These are phyloP conservation scores for Heliopora coerulea DNA, from an alignment of 92 coral and sea anemone genomes.

Conservation along the genomic window DNA sequence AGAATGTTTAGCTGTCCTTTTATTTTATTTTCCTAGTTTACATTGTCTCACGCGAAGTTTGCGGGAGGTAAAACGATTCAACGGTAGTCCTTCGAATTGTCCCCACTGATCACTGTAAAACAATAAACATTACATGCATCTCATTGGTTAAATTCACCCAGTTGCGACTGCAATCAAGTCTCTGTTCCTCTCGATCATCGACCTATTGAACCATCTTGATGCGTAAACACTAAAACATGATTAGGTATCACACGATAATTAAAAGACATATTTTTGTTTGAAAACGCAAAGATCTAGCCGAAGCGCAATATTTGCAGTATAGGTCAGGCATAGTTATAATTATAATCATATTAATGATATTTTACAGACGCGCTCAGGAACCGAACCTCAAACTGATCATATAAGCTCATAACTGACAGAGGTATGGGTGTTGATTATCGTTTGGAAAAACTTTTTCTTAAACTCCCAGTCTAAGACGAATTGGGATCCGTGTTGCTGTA, in stretches of 20 bases:
- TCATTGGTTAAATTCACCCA: not conserved
- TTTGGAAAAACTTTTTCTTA: not conserved
- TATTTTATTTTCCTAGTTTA: not conserved
- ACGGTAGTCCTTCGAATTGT: not conserved
- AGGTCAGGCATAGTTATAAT: not conserved
- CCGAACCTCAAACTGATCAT: not conserved
- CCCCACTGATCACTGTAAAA: conserved; percentile 10
- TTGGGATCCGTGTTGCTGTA: not conserved
- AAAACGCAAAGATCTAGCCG: too few species aligned
- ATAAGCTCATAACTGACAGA: not conserved
- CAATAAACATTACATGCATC: not conserved
- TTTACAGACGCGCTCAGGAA: not conserved
- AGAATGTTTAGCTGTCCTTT: not conserved
- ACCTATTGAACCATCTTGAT: too few species aligned
- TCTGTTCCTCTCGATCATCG: not conserved
- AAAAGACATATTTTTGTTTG: too few species aligned
- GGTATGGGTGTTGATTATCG: not conserved
- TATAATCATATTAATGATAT: not conserved
- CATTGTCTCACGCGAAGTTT: conserved; percentile 13
- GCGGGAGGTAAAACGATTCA: conserved; percentile 38
- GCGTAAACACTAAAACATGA: too few species aligned
- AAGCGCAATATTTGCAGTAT: not conserved
- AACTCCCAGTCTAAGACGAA: not conserved
- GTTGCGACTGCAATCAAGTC: not conserved
- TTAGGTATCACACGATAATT: too few species aligned